These are phyloP conservation scores for Stercorarius parasiticus DNA, from an alignment of 2,113 vertebrate species.

Conservation along the genomic window DNA sequence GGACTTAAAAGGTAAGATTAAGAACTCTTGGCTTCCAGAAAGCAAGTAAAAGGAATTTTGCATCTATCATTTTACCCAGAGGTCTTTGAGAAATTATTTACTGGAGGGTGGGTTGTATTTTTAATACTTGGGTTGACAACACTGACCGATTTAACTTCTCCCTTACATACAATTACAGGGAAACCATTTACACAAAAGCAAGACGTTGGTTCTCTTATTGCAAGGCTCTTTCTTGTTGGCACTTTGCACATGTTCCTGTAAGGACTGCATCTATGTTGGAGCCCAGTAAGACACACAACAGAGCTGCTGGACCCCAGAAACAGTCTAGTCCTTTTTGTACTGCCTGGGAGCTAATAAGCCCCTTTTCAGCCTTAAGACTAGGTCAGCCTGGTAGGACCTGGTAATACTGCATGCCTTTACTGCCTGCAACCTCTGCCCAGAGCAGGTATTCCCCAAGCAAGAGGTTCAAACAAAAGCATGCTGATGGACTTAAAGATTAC, in stretches of 20 bases:
- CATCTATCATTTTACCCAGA: neutral
- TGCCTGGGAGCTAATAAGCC: neutral
- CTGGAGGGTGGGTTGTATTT: neutral
- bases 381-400: fast-evolving
- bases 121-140: neutral
- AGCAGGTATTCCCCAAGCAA: neutral
- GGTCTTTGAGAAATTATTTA: neutral
- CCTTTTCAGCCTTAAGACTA: neutral
- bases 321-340: neutral
- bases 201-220: neutral
- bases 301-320: neutral
- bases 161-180: neutral
- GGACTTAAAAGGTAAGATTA: neutral
- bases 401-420: neutral
- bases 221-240: neutral
- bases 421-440: neutral
- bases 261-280: neutral
- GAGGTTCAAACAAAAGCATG: neutral
- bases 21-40: neutral
- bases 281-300: neutral
- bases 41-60: neutral
- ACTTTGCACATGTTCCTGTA: neutral
- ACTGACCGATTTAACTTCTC: neutral
- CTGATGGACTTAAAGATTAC: neutral
- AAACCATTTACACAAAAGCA: neutral